Conservation (phyloP, 2,888 invertebrate species). For the Minunthozetes semirufus region DNA sequence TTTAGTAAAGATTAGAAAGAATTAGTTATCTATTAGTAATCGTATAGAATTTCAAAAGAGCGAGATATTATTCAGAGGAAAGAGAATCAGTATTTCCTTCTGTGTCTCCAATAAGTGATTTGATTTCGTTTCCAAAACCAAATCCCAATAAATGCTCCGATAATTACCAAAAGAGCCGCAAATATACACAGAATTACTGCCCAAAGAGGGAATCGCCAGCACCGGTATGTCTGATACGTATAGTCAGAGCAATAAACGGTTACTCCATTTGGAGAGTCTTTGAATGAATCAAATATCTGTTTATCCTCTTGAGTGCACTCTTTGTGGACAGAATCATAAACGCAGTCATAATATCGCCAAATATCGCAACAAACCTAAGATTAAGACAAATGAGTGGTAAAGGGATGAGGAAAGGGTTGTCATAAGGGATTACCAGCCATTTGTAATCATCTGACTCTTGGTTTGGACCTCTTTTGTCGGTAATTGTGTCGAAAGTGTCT, state of each 20-base stretch:
- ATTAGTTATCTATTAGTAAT: no score
- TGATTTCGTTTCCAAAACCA: conserved; percentile 9
- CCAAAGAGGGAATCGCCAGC: conserved; percentile 11
- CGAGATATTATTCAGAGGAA: no score
- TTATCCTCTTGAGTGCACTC: not conserved
- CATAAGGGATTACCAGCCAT: not conserved
- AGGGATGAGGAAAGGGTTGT: not conserved
- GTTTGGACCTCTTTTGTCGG: not conserved
- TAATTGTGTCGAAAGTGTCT: not conserved
- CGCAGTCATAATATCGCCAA: not conserved
- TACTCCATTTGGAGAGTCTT: not conserved
- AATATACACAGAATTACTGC: not conserved
- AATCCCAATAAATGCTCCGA: not conserved
- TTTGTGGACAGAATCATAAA: not conserved
- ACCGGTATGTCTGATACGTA: not conserved
- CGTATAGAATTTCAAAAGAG: no score
- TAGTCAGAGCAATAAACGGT: not conserved
- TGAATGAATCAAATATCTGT: not conserved
- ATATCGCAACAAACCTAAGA: conserved; percentile 9
- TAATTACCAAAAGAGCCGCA: not conserved
- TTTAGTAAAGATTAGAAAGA: no score
- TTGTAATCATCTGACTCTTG: conserved; percentile 17
- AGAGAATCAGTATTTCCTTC: conserved; percentile 4
- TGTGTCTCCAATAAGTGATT: conserved; percentile 3
- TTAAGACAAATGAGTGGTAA: no score